Evolutionary conservation across 2,888 invertebrate genomes (phyloP).

Genomic region (Drosophila eohydei): DNA sequence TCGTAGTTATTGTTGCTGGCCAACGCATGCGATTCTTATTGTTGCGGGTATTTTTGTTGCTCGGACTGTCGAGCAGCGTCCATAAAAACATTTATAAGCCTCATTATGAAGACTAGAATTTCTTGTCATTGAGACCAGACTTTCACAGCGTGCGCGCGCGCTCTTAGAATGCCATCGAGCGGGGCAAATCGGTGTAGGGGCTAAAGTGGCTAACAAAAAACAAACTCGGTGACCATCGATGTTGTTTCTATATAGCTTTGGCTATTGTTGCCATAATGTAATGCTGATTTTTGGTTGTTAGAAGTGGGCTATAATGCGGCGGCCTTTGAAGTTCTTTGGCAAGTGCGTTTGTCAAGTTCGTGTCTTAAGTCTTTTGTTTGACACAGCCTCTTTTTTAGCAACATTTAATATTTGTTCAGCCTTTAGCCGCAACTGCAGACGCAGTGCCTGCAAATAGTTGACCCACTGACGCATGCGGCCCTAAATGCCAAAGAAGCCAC

Average conservation of each 20-base stretch:
- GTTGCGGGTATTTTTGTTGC: constrained; percentile 49
- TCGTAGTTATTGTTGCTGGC: constrained; percentile 13
- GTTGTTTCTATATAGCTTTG: constrained; percentile 44
- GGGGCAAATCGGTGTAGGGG: background rate
- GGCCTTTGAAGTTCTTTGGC: constrained; percentile 56
- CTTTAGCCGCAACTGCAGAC: constrained; percentile 23
- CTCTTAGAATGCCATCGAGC: constrained; percentile 53
- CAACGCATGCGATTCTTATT: constrained; percentile 33
- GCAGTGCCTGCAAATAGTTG: constrained; percentile 45
- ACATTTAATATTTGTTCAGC: constrained; percentile 27
- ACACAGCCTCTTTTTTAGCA: constrained; percentile 23
- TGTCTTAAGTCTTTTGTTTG: constrained; percentile 67
- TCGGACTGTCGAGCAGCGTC: constrained; percentile 58
- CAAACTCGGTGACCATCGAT: constrained; percentile 43
- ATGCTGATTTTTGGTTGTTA: constrained; percentile 73
- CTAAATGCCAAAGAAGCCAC: constrained; percentile 37
- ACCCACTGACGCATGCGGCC: constrained; percentile 62
- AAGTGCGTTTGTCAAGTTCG: constrained; percentile 71
- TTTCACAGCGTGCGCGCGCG: constrained; percentile 64
- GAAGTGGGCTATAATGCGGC: constrained; percentile 69
- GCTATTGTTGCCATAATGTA: constrained; percentile 69
- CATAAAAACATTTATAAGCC: constrained; percentile 80
- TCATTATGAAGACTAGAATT: constrained; percentile 80
- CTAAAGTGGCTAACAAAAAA: constrained; percentile 23
- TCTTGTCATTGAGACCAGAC: constrained; percentile 73